Percentiles rank a stretch among this genome's conserved stretches.
Conservation (phyloP, 2,113 vertebrate species). For the Lasiurus cinereus region DNA sequence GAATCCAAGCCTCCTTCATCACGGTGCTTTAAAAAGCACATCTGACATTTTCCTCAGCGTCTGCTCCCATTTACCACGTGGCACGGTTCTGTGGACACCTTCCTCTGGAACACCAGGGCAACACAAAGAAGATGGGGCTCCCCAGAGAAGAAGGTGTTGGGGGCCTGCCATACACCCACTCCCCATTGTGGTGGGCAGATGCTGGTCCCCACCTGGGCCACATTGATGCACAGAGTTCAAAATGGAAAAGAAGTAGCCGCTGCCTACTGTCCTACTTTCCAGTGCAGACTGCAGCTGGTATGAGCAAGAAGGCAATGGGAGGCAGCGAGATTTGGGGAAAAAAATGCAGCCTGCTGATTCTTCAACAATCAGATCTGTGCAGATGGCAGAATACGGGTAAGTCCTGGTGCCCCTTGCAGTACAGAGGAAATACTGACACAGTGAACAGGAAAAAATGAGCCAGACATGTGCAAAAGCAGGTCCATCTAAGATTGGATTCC, state of each 20-base stretch:
- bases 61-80: not conserved
- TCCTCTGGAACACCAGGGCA: constrained; percentile 37
- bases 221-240: not conserved
- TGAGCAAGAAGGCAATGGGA: not conserved
- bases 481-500: not conserved
- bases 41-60: not conserved
- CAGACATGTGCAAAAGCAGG: not conserved
- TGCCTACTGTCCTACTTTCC: constrained; percentile 25
- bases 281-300: not conserved
- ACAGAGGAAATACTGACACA: not conserved
- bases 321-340: not conserved
- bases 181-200: rapidly evolving
- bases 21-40: not conserved
- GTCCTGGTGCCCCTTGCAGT: not conserved
- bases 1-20: not conserved
- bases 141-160: not conserved
- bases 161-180: not conserved
- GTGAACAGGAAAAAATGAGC: not conserved
- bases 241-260: not conserved
- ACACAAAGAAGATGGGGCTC: not conserved
- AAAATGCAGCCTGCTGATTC: not conserved
- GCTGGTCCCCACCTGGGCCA: not conserved
- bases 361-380: not conserved
- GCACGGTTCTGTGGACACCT: not conserved
- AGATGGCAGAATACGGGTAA: not conserved